Percentiles rank a stretch among this genome's conserved stretches.
These are phyloP conservation scores for Megalurothrips usitatus DNA, from an alignment of 2,888 invertebrate species.

Conservation along the genomic window DNA sequence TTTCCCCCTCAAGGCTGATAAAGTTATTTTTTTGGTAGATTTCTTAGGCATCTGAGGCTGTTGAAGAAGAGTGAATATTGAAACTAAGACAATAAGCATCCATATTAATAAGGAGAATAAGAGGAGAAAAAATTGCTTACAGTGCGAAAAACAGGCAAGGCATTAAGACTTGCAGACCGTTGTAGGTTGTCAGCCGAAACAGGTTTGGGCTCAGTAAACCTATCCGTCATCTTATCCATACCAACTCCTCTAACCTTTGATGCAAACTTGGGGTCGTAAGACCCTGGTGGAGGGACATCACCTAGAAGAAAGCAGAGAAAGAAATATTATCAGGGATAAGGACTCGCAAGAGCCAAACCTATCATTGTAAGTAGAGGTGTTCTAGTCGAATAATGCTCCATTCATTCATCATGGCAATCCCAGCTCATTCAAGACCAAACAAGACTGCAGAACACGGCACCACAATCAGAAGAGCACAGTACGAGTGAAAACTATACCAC, in stretches of 20 bases:
- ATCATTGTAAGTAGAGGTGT: not conserved
- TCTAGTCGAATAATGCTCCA: not conserved
- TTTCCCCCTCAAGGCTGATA: conserved; percentile 30
- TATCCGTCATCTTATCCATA: conserved; percentile 44
- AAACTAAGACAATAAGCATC: not conserved
- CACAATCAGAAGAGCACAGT: not conserved
- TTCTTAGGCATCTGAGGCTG: conserved; percentile 37
- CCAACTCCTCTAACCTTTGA: conserved; percentile 46
- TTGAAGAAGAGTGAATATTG: conserved; percentile 22
- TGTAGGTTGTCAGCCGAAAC: conserved; percentile 40
- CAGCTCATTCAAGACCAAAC: not conserved
- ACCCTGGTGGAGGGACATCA: conserved; percentile 51
- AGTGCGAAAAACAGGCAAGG: conserved; percentile 45
- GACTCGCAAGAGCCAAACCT: conserved; percentile 6
- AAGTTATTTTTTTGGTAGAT: conserved; percentile 33
- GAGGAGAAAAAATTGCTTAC: conserved; percentile 40
- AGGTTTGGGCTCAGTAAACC: conserved; percentile 46
- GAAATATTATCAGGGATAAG: conserved; percentile 12
- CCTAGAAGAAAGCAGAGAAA: conserved; percentile 43
- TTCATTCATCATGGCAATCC: not conserved
- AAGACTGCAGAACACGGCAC: not conserved
- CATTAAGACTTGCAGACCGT: conserved; percentile 33
- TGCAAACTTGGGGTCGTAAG: conserved; percentile 51
- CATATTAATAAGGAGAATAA: not conserved
- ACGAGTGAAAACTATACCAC: not conserved